Percentiles rank a stretch among this genome's conserved stretches.
Evolutionary conservation across 2,113 vertebrate species (phyloP).

Genomic region (Harpagus bidentatus): DNA sequence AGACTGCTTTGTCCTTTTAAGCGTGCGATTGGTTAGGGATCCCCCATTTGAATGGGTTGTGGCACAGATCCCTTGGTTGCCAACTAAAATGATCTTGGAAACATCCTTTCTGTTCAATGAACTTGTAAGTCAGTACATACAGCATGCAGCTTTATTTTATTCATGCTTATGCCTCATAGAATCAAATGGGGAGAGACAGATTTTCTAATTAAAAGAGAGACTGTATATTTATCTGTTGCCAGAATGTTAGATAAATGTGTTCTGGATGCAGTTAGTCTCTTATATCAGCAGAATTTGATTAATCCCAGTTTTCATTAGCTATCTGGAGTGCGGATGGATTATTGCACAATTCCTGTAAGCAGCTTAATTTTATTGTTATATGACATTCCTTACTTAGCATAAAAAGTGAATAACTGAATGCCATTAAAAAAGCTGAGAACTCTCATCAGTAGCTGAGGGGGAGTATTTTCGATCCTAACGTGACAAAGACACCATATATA

Average conservation of each 20-base stretch:
- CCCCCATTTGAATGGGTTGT: neutral
- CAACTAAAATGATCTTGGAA: neutral
- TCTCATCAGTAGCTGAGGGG: neutral
- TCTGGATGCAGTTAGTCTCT: neutral
- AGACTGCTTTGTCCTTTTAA: neutral
- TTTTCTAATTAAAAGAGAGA: neutral
- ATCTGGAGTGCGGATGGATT: neutral
- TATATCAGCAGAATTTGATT: neutral
- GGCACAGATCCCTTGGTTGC: neutral
- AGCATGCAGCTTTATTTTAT: neutral
- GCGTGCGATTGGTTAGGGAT: rapidly evolving
- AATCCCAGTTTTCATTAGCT: slow-evolving; percentile 2
- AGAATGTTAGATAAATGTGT: neutral
- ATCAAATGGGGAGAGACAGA: neutral
- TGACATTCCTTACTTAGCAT: neutral
- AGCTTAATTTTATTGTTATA: slow-evolving; percentile 4
- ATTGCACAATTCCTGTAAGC: neutral
- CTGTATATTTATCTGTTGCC: neutral
- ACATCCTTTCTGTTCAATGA: neutral
- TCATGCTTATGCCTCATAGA: neutral
- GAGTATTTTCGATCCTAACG: neutral
- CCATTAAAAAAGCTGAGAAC: neutral
- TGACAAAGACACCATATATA: neutral
- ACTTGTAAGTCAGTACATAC: neutral
- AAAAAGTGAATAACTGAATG: neutral